These are phyloP conservation scores for Ambastaia sidthimunki DNA, from an alignment of 2,797 vertebrate genomes.

Conservation along the genomic window DNA sequence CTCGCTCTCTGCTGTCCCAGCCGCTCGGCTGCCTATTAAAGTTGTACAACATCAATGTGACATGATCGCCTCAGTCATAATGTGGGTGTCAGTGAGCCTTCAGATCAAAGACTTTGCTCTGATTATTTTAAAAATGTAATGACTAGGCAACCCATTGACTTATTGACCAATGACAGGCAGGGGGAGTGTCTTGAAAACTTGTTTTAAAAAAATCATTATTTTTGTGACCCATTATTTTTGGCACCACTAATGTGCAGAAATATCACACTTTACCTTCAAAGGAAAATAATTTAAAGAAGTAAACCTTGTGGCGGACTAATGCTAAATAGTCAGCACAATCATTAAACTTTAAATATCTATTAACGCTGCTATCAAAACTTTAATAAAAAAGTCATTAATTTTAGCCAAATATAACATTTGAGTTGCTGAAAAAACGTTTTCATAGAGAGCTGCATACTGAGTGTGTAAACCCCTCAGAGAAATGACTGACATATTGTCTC, in stretches of 20 bases:
- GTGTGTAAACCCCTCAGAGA: neutral
- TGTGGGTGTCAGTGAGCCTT: no score
- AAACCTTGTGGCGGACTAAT: no score
- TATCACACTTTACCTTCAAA: no score
- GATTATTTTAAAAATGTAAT: constrained; percentile 12
- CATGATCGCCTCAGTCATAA: neutral
- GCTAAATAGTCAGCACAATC: no score
- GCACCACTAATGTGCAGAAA: no score
- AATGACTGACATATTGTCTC: constrained; percentile 5
- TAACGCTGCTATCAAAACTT: no score
- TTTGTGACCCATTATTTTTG: no score
- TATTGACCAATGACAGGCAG: neutral
- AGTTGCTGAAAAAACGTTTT: neutral
- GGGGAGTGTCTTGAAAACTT: neutral
- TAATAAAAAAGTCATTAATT: no score
- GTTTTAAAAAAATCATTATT: no score
- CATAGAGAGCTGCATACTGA: constrained; percentile 18
- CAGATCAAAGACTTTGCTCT: neutral
- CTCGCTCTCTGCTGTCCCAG: neutral
- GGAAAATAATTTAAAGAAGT: no score
- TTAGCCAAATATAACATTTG: neutral
- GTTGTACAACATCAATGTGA: neutral
- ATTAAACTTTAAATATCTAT: no score
- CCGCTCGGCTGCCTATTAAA: neutral
- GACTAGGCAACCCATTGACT: neutral